phyloP scores from a whole-genome alignment of 2,888 invertebrate genomes.

The Orthonevra nobilis region DNA sequence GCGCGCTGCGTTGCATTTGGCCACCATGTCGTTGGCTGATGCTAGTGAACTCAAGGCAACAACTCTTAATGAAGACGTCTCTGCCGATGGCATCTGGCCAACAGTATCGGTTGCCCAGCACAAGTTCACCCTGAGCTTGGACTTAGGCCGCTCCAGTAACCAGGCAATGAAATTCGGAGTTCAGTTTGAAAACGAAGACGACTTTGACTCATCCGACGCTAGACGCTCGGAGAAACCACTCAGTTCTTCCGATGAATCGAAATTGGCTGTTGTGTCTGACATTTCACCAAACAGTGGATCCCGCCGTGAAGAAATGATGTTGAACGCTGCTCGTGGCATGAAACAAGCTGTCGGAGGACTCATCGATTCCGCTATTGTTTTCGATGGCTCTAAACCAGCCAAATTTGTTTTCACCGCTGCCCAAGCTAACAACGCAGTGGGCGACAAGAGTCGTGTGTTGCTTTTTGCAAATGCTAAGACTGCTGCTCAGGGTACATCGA shows the following conservation, averaged over 20 bases:
- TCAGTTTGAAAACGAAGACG: conserved; percentile 53
- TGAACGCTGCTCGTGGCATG: conserved; percentile 82
- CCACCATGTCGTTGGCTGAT: conserved; percentile 48
- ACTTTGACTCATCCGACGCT: neutral
- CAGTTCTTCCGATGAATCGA: conserved; percentile 50
- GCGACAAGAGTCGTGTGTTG: conserved; percentile 82
- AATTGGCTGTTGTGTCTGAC: conserved; percentile 73
- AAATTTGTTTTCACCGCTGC: conserved; percentile 82
- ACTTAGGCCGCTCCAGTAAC: conserved; percentile 59
- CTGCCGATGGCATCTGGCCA: conserved; percentile 43
- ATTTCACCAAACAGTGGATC: conserved; percentile 80
- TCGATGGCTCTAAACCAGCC: conserved; percentile 82
- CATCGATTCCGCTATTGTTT: conserved; percentile 81
- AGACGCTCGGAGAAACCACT: conserved; percentile 32
- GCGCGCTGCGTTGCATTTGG: conserved; percentile 55
- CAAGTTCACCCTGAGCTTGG: conserved; percentile 55
- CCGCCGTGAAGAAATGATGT: conserved; percentile 82
- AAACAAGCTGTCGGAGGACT: conserved; percentile 74
- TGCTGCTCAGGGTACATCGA: conserved; percentile 15
- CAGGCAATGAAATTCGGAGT: conserved; percentile 65
- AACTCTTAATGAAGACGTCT: conserved; percentile 23
- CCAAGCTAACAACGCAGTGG: conserved; percentile 82
- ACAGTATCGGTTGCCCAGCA: conserved; percentile 55
- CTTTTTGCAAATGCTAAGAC: conserved; percentile 78
- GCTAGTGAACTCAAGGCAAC: conserved; percentile 43